Evolutionary conservation across 2,113 vertebrate species (phyloP).

Genomic region (Taxidea taxus): DNA sequence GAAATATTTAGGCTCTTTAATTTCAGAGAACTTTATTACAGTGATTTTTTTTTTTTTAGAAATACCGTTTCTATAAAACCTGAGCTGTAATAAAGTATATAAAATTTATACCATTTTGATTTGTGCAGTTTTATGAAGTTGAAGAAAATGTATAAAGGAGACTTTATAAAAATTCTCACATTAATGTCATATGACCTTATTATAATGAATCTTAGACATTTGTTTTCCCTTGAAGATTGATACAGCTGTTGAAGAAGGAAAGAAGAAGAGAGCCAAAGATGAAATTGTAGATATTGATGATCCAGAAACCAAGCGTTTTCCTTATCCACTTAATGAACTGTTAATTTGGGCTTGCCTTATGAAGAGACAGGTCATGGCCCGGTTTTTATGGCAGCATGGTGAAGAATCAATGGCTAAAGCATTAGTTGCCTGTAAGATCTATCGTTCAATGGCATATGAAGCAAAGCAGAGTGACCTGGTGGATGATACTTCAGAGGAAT

Average conservation of each 20-base stretch:
- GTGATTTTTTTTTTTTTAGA: not conserved
- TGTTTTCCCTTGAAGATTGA: slow-evolving; percentile 81
- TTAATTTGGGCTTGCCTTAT: slow-evolving; percentile 98
- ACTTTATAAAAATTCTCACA: slow-evolving; percentile 1
- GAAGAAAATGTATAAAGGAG: not conserved
- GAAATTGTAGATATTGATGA: slow-evolving; percentile 99
- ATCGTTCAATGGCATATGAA: slow-evolving; percentile 96
- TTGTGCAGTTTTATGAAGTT: not conserved
- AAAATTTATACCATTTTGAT: not conserved
- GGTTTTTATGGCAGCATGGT: slow-evolving; percentile 99
- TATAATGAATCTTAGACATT: slow-evolving; percentile 30
- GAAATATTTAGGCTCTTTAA: not conserved
- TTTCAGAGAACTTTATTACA: not conserved
- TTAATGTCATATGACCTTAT: not conserved
- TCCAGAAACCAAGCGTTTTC: slow-evolving; percentile 95
- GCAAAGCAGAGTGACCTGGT: slow-evolving; percentile 98
- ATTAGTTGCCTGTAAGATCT: slow-evolving; percentile 96
- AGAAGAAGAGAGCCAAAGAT: slow-evolving; percentile 95
- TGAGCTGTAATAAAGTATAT: not conserved
- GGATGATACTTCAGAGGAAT: slow-evolving; percentile 96
- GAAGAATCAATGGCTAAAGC: slow-evolving; percentile 99
- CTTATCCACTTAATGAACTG: slow-evolving; percentile 98
- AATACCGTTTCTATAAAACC: not conserved
- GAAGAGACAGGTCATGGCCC: slow-evolving; percentile 98
- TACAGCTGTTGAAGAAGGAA: slow-evolving; percentile 90